Percentiles rank a stretch among this genome's conserved stretches.
These are phyloP conservation scores for Anguilla pacifica DNA, from an alignment of 2,797 vertebrate species.

Conservation along the genomic window DNA sequence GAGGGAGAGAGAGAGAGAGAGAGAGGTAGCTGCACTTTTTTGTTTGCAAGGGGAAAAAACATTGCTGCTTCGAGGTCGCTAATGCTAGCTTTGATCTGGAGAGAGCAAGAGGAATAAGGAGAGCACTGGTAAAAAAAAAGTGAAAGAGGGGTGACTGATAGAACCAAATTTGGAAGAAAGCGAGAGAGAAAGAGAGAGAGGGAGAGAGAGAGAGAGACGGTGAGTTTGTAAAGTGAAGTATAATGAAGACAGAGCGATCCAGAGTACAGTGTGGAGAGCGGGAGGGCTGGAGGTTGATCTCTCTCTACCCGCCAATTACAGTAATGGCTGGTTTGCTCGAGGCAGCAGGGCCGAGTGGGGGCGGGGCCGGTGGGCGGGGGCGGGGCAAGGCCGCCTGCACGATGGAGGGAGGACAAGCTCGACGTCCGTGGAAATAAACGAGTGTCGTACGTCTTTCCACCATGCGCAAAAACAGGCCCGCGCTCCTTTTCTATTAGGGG, in stretches of 20 bases:
- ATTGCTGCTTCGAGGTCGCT: constrained; percentile 29
- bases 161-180: constrained; percentile 4
- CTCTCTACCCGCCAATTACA: constrained; percentile 74
- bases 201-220: constrained; percentile 42
- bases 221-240: constrained; percentile 20
- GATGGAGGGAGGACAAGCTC: not conserved
- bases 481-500: not conserved
- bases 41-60: not conserved
- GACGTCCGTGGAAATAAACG: not conserved
- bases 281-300: constrained; percentile 25
- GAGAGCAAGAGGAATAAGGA: constrained; percentile 13
- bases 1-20: not conserved
- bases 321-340: constrained; percentile 72
- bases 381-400: constrained; percentile 25
- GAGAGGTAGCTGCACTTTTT: not conserved
- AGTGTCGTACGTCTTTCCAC: not conserved
- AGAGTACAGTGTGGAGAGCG: constrained; percentile 4
- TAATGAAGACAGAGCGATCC: constrained; percentile 40
- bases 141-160: not conserved
- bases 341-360: constrained; percentile 50
- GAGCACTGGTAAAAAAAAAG: not conserved
- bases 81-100: constrained; percentile 44
- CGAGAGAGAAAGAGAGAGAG: constrained; percentile 11
- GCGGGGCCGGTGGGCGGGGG: constrained; percentile 49
- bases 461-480: not conserved